phyloP scores from a whole-genome alignment of 1,140 invertebrate genomes.

The Anastatus disparis region DNA sequence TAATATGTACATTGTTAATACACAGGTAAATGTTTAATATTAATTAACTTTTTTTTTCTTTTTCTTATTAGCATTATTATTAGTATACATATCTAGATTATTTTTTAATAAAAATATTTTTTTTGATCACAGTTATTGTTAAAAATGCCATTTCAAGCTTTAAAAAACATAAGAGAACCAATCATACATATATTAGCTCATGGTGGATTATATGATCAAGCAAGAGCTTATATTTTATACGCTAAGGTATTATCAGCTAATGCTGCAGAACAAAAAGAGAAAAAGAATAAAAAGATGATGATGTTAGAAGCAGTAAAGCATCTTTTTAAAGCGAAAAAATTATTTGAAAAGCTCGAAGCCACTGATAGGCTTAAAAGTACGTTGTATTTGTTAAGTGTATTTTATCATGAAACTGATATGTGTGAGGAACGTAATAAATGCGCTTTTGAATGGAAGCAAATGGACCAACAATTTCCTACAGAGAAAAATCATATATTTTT shows the following conservation, averaged over 20 bases:
- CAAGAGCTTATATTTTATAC: conserved; percentile 73
- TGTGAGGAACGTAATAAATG: conserved; percentile 76
- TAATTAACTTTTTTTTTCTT: conserved; percentile 1
- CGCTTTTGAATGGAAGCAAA: conserved; percentile 76
- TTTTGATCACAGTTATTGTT: conserved; percentile 72
- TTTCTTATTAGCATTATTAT: not conserved
- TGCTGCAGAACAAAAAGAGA: conserved; percentile 62
- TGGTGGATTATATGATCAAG: conserved; percentile 83
- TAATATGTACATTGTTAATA: conserved; percentile 82
- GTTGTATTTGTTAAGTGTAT: conserved; percentile 71
- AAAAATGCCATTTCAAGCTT: conserved; percentile 78
- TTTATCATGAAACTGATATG: conserved; percentile 76
- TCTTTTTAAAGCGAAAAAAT: conserved; percentile 73
- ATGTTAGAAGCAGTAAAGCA: conserved; percentile 74
- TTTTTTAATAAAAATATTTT: too few species aligned
- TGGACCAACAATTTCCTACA: conserved; percentile 74
- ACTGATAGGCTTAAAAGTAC: conserved; percentile 78
- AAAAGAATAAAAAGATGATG: conserved; percentile 67
- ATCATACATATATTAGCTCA: conserved; percentile 81
- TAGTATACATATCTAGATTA: too few species aligned
- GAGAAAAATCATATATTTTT: conserved; percentile 48
- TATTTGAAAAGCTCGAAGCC: conserved; percentile 80
- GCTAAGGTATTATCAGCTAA: conserved; percentile 77
- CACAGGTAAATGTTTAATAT: conserved; percentile 65
- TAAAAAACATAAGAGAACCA: conserved; percentile 75